These are phyloP conservation scores for Arizona elegans DNA, from an alignment of 2,113 vertebrate genomes.

Conservation along the genomic window DNA sequence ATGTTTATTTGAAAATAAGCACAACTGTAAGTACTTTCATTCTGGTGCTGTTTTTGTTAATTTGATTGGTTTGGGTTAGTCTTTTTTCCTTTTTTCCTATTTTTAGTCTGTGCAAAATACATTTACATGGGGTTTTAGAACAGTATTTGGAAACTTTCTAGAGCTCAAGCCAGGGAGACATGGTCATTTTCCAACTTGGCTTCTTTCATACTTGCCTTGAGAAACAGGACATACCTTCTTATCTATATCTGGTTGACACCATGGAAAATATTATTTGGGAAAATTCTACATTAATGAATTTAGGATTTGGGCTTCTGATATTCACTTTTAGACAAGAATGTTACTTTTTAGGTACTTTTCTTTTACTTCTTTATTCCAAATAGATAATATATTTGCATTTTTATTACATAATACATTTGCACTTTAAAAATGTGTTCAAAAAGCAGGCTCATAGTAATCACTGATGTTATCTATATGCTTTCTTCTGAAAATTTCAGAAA, in stretches of 20 bases:
- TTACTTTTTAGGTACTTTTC: background rate
- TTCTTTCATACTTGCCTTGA: background rate
- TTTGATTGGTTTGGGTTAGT: background rate
- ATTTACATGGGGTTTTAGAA: conserved; percentile 3
- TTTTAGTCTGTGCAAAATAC: background rate
- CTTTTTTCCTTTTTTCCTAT: background rate
- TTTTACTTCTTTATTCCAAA: background rate
- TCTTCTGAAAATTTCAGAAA: background rate
- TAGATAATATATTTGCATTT: background rate
- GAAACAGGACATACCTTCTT: background rate
- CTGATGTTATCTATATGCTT: background rate
- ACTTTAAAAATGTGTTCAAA: background rate
- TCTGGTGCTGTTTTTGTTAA: background rate
- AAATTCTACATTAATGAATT: background rate
- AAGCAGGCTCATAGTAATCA: background rate
- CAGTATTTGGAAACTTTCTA: conserved; percentile 1
- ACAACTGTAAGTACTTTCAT: background rate
- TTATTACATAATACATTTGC: background rate
- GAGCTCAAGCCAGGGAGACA: background rate
- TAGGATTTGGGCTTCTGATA: background rate
- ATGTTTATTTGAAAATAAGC: background rate
- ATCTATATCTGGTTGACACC: background rate
- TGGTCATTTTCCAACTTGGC: background rate
- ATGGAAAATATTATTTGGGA: background rate
- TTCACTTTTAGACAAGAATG: background rate